These are phyloP conservation scores for Thaleichthys pacificus DNA, from an alignment of 2,797 vertebrate species.

Conservation along the genomic window DNA sequence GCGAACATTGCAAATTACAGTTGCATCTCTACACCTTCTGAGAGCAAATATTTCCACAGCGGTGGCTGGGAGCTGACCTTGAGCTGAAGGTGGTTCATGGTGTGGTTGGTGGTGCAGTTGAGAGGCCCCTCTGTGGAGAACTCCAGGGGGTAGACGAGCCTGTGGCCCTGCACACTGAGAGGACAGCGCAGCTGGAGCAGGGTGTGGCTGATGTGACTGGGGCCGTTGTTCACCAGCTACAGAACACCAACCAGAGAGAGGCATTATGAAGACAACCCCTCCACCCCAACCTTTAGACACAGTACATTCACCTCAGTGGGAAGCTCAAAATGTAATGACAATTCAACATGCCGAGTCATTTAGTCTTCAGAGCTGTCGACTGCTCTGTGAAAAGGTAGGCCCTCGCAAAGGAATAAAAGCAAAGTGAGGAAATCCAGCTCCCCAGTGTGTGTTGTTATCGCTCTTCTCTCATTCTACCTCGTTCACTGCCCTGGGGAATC, in stretches of 20 bases:
- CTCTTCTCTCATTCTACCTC: neutral
- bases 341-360: neutral
- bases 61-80: constrained; percentile 67
- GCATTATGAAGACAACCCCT: constrained; percentile 1
- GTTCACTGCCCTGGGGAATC: no score
- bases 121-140: constrained; percentile 76
- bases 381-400: neutral
- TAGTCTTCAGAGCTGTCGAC: neutral
- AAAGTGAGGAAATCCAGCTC: neutral
- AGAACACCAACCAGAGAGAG: neutral
- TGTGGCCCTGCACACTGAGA: constrained; percentile 68
- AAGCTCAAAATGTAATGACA: neutral
- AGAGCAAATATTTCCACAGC: neutral
- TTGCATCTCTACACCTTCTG: neutral
- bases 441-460: neutral
- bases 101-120: constrained; percentile 82
- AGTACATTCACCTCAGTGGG: neutral
- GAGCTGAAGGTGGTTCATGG: constrained; percentile 75
- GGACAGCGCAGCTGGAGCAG: constrained; percentile 85
- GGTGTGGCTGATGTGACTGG: constrained; percentile 86
- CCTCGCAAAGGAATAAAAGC: neutral
- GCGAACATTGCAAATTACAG: no score
- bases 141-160: constrained; percentile 83
- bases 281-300: neutral
- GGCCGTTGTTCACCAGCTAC: constrained; percentile 89